Evolutionary conservation across 2,888 invertebrate genomes (phyloP).

Genomic region (Epinotia demarniana): DNA sequence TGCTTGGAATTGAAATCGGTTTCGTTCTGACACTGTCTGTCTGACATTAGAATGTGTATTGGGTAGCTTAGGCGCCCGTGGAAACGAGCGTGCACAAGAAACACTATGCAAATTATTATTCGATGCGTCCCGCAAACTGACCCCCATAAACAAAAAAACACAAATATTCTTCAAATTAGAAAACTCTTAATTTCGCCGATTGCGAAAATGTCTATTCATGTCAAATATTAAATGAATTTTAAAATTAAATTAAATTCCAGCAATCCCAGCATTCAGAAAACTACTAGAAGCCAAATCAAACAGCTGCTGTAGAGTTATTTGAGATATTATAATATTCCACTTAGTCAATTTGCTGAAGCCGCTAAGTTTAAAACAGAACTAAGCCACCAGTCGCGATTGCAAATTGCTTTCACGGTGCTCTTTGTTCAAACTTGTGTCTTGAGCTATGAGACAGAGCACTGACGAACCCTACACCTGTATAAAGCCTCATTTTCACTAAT

Average conservation of each 20-base stretch:
- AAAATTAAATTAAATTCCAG: background rate
- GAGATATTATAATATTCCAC: slow-evolving; percentile 2
- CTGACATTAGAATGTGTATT: no score
- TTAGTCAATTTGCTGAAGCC: slow-evolving; percentile 11
- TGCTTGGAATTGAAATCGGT: no score
- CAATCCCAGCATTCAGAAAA: background rate
- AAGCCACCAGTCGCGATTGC: slow-evolving; percentile 6
- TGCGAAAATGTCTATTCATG: background rate
- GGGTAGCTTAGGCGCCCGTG: no score
- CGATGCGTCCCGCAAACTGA: no score
- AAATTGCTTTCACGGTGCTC: slow-evolving; percentile 20
- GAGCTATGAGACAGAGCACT: background rate
- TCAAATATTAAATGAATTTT: background rate
- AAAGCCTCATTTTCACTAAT: background rate
- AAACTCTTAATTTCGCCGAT: slow-evolving; percentile 1
- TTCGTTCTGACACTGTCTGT: no score
- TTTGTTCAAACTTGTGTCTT: slow-evolving; percentile 12
- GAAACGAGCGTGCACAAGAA: no score
- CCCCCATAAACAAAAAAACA: no score
- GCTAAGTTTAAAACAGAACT: slow-evolving; percentile 5
- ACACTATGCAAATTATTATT: no score
- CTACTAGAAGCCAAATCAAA: background rate
- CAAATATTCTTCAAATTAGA: background rate
- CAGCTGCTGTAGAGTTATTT: background rate
- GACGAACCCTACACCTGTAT: background rate